Percentiles rank a stretch among this genome's conserved stretches.
Conservation (phyloP, 2,888 invertebrate genomes). For the Drosophila picticornis region DNA sequence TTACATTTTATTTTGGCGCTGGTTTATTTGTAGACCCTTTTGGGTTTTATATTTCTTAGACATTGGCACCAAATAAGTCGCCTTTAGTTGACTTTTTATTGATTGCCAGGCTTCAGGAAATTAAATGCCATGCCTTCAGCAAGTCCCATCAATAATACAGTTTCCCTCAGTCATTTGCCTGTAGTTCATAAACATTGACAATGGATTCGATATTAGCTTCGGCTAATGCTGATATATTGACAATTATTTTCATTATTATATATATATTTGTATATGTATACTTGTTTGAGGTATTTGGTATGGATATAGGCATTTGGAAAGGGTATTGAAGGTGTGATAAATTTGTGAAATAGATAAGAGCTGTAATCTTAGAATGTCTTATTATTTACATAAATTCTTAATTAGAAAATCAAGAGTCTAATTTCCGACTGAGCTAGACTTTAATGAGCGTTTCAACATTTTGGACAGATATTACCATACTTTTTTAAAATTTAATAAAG, state of each 20-base stretch:
- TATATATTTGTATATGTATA: background rate
- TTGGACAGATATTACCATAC: too few relatives aligned
- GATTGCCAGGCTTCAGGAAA: constrained; percentile 66
- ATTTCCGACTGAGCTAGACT: background rate
- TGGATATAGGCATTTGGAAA: background rate
- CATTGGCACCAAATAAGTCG: constrained; percentile 61
- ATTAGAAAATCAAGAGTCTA: background rate
- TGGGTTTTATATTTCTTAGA: constrained; percentile 51
- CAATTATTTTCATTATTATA: constrained; percentile 38
- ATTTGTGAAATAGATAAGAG: background rate
- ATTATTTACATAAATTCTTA: background rate
- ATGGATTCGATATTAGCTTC: constrained; percentile 40
- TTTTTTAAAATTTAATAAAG: background rate
- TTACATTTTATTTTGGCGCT: constrained; percentile 49
- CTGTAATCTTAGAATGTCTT: background rate
- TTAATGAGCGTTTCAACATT: background rate
- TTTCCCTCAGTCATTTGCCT: constrained; percentile 34
- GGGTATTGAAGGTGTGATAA: background rate
- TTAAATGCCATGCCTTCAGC: constrained; percentile 61
- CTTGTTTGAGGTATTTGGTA: background rate
- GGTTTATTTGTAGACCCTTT: constrained; percentile 66
- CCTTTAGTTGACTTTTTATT: constrained; percentile 70
- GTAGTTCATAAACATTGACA: constrained; percentile 30
- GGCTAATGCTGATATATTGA: constrained; percentile 28
- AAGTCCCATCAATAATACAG: constrained; percentile 46